Conservation (phyloP, 2,797 vertebrate species). For the Buphagus erythrorhynchus region DNA sequence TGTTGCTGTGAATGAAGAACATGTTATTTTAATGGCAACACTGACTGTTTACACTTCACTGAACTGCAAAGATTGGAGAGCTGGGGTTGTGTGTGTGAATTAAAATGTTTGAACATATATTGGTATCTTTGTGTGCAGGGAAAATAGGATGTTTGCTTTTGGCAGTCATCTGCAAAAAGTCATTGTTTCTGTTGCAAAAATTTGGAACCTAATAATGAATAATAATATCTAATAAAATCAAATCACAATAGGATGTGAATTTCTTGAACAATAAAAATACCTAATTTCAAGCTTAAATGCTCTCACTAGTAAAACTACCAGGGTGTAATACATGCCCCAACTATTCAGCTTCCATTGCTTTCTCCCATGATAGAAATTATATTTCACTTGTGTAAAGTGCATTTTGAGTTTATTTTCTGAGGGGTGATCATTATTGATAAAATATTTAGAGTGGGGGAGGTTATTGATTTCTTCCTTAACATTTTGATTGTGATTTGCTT, state of each 20-base stretch:
- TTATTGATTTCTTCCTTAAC: background rate
- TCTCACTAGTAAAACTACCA: background rate
- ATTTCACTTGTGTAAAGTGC: background rate
- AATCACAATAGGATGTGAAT: background rate
- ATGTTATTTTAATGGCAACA: conserved; percentile 61
- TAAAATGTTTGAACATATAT: background rate
- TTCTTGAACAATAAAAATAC: background rate
- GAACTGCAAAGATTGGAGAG: conserved; percentile 64
- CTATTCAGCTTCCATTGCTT: background rate
- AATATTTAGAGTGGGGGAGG: background rate
- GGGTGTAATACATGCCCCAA: background rate
- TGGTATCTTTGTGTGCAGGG: conserved; percentile 54
- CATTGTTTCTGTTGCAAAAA: conserved; percentile 55
- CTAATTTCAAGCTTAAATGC: background rate
- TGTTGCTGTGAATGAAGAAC: conserved; percentile 59
- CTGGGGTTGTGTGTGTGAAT: background rate
- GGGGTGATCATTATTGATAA: background rate
- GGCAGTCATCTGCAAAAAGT: conserved; percentile 58
- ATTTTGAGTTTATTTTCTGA: background rate
- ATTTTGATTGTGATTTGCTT: background rate
- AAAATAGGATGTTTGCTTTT: conserved; percentile 74
- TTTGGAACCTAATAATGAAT: conserved; percentile 24
- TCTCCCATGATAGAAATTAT: background rate
- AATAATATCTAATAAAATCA: conserved; percentile 44
- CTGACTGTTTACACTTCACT: conserved; percentile 69